Conservation (phyloP, 2,797 vertebrate species). For the Corythornis leucogaster region DNA sequence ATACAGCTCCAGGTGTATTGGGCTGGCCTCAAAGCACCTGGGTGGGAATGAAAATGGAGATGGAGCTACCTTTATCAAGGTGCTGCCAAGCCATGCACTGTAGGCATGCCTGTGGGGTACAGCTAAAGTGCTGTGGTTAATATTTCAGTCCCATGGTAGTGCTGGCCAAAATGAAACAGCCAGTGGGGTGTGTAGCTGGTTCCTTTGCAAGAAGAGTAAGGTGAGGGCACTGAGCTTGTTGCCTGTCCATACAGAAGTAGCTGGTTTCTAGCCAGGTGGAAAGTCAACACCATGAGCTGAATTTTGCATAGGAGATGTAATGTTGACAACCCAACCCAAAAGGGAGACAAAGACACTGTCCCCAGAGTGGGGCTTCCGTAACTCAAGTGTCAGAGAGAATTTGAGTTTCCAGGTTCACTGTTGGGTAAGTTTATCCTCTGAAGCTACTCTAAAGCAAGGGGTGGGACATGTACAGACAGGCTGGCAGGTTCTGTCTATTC, state of each 20-base stretch:
- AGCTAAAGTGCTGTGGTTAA: rapidly evolving
- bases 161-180: not conserved
- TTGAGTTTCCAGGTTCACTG: not conserved
- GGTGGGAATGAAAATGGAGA: not conserved
- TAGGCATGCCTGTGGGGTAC: not conserved
- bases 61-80: not conserved
- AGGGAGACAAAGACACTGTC: not conserved
- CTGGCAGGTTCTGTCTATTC: not conserved
- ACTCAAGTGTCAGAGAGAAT: not conserved
- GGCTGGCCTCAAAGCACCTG: not conserved
- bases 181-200: not conserved
- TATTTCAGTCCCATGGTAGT: not conserved
- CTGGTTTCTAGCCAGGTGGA: not conserved
- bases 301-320: not conserved
- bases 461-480: not conserved
- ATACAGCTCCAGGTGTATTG: not conserved
- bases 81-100: rapidly evolving
- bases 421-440: not conserved
- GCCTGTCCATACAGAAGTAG: not conserved
- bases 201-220: not conserved
- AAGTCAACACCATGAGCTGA: not conserved
- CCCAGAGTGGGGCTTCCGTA: not conserved
- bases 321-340: not conserved
- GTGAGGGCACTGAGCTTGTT: not conserved
- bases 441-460: not conserved